These are phyloP conservation scores for Pseudonaja textilis DNA, from an alignment of 2,113 vertebrate species.

Conservation along the genomic window DNA sequence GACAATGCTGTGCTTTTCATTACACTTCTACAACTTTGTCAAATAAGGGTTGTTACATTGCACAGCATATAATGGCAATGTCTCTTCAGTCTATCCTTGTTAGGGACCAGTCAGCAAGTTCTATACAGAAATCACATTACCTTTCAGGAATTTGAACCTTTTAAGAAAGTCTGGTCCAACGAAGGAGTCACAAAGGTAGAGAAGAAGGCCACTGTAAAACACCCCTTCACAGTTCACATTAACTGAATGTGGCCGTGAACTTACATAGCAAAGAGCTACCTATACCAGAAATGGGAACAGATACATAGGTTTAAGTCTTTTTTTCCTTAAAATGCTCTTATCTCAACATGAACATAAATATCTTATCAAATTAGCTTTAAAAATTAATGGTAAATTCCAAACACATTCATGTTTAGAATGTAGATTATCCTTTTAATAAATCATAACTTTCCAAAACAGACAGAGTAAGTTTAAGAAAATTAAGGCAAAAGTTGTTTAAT, in stretches of 20 bases:
- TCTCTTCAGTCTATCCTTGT: not conserved
- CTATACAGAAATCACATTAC: conserved; percentile 63
- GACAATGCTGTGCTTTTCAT: not conserved
- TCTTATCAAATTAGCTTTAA: rapidly evolving
- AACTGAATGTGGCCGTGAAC: conserved; percentile 93
- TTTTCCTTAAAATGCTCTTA: not conserved
- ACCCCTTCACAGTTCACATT: conserved; percentile 88
- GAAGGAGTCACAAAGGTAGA: conserved; percentile 98
- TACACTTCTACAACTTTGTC: not conserved
- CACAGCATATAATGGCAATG: not conserved
- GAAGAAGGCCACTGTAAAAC: conserved; percentile 91
- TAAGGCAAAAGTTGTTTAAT: not conserved
- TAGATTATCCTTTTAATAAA: not conserved
- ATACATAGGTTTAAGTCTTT: not conserved
- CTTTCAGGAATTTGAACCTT: conserved; percentile 94
- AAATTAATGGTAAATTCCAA: not conserved
- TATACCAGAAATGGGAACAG: conserved; percentile 59
- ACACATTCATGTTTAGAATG: rapidly evolving
- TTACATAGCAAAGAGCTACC: conserved; percentile 91
- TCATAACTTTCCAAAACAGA: not conserved
- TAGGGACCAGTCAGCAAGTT: not conserved
- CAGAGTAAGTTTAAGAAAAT: not conserved
- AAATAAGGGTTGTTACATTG: not conserved
- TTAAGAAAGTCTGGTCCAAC: conserved; percentile 91
- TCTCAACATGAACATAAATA: not conserved